Conservation (phyloP, 2,113 vertebrate species). For the Oryzias celebensis region DNA sequence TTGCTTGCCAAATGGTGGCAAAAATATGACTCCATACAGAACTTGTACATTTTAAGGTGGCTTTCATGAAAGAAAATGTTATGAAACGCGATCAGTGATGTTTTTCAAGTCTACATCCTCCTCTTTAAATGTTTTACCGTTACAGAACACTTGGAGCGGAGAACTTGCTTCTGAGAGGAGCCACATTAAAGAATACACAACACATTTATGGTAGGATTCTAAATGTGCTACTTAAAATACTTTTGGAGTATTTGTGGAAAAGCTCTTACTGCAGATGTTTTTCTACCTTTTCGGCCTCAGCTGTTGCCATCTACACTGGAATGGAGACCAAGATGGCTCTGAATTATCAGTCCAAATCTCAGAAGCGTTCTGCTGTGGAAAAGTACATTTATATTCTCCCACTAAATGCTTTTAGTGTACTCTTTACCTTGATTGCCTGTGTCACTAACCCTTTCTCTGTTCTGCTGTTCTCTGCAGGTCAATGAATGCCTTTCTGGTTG, state of each 20-base stretch:
- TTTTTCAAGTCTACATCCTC: too few species aligned
- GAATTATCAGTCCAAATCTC: slow-evolving; percentile 97
- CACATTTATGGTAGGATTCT: slow-evolving; percentile 87
- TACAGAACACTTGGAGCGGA: slow-evolving; percentile 92
- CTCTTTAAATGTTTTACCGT: slow-evolving; percentile 8
- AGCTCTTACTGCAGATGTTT: slow-evolving; percentile 14
- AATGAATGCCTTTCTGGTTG: slow-evolving; percentile 94
- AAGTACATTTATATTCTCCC: slow-evolving; percentile 80
- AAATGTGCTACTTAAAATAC: slow-evolving; percentile 2
- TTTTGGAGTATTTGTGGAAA: background rate
- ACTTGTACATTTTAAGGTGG: background rate
- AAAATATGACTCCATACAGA: background rate
- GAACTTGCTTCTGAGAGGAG: slow-evolving; percentile 95
- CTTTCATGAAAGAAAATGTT: background rate
- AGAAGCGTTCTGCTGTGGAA: slow-evolving; percentile 97
- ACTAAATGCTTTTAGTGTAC: background rate
- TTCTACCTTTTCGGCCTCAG: slow-evolving; percentile 66
- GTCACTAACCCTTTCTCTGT: background rate
- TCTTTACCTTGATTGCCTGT: background rate
- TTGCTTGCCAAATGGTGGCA: too few species aligned
- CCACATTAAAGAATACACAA: slow-evolving; percentile 95
- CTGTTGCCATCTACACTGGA: slow-evolving; percentile 95
- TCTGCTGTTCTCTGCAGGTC: slow-evolving; percentile 76
- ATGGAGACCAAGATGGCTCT: slow-evolving; percentile 99
- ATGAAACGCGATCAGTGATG: too few species aligned